These are phyloP conservation scores for Pheosia gnoma DNA, from an alignment of 2,888 invertebrate genomes.

Conservation along the genomic window DNA sequence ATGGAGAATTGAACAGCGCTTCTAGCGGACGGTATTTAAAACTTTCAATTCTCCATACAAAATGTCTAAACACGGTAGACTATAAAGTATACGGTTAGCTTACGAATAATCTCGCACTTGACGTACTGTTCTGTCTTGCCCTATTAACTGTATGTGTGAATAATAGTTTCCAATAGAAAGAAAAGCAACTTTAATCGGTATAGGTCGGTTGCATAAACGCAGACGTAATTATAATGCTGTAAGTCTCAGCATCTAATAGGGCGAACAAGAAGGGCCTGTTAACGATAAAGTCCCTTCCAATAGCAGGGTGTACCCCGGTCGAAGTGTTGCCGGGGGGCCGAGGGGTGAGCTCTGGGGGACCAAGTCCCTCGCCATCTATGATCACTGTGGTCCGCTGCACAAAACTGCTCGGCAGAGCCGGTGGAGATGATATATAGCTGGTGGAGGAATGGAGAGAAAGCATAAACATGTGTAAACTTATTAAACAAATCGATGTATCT, in stretches of 20 bases:
- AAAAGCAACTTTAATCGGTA: neutral
- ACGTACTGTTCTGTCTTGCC: no score
- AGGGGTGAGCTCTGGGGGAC: neutral
- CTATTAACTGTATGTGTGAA: neutral
- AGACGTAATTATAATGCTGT: slow-evolving; percentile 10
- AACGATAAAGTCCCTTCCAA: slow-evolving; percentile 19
- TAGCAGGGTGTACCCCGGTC: slow-evolving; percentile 1
- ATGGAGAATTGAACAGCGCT: no score
- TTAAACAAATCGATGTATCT: no score
- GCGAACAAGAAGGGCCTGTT: slow-evolving; percentile 20
- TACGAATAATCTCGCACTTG: no score
- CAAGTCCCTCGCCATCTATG: neutral
- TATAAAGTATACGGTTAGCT: no score
- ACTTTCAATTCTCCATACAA: no score
- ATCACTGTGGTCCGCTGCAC: neutral
- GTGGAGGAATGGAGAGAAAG: neutral
- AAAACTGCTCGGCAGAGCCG: neutral
- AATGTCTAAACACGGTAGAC: no score
- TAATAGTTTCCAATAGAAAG: neutral
- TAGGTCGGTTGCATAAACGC: slow-evolving; percentile 23
- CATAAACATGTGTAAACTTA: no score
- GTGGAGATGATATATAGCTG: neutral
- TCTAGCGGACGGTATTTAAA: no score
- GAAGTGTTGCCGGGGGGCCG: neutral
- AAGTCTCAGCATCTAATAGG: slow-evolving; percentile 28